Evolutionary conservation across 2,797 vertebrate species (phyloP), one percentile per base, ranked within the genome.

Genomic region (Malacoctenus gilli): DNA sequence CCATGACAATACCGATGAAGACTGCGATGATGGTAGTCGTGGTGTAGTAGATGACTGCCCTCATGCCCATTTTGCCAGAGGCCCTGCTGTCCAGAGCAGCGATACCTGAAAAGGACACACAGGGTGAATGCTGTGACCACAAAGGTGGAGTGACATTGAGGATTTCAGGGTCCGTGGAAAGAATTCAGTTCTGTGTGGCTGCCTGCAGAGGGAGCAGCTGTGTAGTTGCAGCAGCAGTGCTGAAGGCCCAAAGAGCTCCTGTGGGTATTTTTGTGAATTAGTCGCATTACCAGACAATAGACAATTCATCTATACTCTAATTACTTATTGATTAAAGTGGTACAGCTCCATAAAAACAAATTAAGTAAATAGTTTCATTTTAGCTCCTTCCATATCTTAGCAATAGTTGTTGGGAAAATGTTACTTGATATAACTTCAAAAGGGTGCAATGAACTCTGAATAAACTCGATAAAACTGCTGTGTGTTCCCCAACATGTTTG

Each of bases 1-100:
- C 97, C 92, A 98, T 92, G 87, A 98, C 84, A 68, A 98, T 98
- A 20, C 97, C 97, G 11, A 96, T 98, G 86, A 97, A 87, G 59
- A 99, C 97, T 31, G 97, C 96, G 53, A 99, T 95, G 83, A 98
- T 60, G 0, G 96, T 99, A 16, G 97, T 99, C 52, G 93, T 95
- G 88, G 94, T 97, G 85, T 98, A 99, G 88, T 99, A 99, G 68
- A 95, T 59, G 55, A 98, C 95, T 0, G 96, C 97, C 75, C 95
- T 89, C 72, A 98, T 42, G 11, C 97, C 97, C 97, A 98, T 98
- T 90, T 94, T 97, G 14, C 97, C 97, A 35, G 97, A 98, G 0
- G 96, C 95, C 58, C 93, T 94, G 66, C 95, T 94, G 85, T 99
- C 97, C 87, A 99, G 87, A 42, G 96, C 93, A 4, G 96, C 93